Percentiles rank a stretch among this genome's conserved stretches.
These are phyloP conservation scores for Littorina saxatilis DNA, from an alignment of 1,140 invertebrate genomes.

Conservation along the genomic window DNA sequence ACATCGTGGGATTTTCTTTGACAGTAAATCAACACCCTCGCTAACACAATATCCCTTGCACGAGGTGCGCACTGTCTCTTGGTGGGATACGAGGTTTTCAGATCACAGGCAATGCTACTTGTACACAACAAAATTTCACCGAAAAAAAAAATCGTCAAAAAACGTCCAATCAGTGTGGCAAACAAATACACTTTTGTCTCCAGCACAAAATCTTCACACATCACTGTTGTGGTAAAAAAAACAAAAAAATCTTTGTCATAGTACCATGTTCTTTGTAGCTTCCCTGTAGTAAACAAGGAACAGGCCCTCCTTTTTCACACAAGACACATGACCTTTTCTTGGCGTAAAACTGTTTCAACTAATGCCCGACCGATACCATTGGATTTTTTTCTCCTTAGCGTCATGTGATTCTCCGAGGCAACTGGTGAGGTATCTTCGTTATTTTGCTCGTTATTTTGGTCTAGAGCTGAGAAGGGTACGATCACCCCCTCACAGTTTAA, in stretches of 20 bases:
- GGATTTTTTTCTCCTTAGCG: neutral
- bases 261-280: no score
- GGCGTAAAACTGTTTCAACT: neutral
- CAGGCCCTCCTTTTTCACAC: no score
- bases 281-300: no score
- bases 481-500: neutral
- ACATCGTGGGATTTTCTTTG: neutral
- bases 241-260: no score
- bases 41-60: neutral
- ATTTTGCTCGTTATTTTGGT: neutral
- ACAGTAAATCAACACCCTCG: neutral
- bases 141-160: neutral
- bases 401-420: neutral
- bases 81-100: constrained; percentile 25
- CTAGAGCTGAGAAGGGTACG: neutral
- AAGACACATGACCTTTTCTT: no score
- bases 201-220: no score
- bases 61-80: neutral
- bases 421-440: neutral
- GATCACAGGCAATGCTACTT: constrained; percentile 38
- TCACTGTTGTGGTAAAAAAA: no score
- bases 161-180: no score
- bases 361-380: neutral
- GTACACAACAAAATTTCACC: neutral
- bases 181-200: no score